Percentiles rank a stretch among this genome's conserved stretches.
phyloP scores from a whole-genome alignment of 2,113 vertebrate genomes.

The Sterna hirundo region DNA sequence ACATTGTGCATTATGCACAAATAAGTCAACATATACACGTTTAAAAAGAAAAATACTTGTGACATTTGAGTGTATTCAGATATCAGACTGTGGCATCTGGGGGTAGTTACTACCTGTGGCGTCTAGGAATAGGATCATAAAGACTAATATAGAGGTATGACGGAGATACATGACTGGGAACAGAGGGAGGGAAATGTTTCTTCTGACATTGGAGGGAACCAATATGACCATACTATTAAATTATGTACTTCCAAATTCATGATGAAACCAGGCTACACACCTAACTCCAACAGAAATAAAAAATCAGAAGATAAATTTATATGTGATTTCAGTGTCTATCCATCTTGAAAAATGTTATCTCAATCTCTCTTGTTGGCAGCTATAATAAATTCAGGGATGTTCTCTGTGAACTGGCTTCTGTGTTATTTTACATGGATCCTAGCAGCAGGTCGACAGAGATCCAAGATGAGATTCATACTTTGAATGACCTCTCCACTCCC shows the following conservation, averaged over 20 bases:
- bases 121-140: not conserved
- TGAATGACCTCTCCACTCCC: not conserved
- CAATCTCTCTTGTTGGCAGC: not conserved
- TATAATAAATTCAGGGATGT: not conserved
- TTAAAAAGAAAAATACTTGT: not conserved
- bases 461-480: not conserved
- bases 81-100: not conserved
- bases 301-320: not conserved
- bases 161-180: not conserved
- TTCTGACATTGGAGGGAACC: not conserved
- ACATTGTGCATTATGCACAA: not conserved
- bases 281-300: not conserved
- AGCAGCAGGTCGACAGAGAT: not conserved
- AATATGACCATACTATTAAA: not conserved
- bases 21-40: not conserved
- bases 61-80: not conserved
- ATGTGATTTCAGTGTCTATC: not conserved
- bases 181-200: not conserved
- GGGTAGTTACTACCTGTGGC: not conserved
- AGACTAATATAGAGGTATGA: not conserved
- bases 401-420: not conserved
- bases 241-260: not conserved
- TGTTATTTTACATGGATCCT: not conserved
- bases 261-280: not conserved
- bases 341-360: not conserved